Percentiles rank a stretch among this genome's conserved stretches.
These are phyloP conservation scores for Carabus problematicus DNA, from an alignment of 2,888 invertebrate genomes.

Conservation along the genomic window DNA sequence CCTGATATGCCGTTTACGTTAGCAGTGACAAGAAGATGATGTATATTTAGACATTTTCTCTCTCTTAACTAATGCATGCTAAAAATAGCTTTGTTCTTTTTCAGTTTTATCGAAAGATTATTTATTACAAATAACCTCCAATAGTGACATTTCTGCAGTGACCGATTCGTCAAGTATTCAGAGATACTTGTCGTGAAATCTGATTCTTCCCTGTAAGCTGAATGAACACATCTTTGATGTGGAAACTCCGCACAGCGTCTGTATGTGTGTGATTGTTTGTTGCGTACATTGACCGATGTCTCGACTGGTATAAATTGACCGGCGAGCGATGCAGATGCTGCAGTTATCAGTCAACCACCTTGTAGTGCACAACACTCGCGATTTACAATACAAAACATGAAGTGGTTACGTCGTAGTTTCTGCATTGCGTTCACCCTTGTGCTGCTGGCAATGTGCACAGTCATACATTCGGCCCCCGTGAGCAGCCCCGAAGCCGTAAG, in stretches of 20 bases:
- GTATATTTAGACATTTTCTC: too few species aligned
- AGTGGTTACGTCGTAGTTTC: constrained; percentile 24
- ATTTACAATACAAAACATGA: constrained; percentile 21
- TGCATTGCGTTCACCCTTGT: constrained; percentile 24
- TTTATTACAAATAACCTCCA: too few species aligned
- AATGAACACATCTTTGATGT: neutral
- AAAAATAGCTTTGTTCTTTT: too few species aligned
- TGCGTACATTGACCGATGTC: constrained; percentile 35
- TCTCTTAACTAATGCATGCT: too few species aligned
- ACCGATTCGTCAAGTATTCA: too few species aligned
- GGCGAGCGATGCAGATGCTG: constrained; percentile 28
- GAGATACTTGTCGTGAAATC: too few species aligned
- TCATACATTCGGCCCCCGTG: constrained; percentile 42
- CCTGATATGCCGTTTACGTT: too few species aligned
- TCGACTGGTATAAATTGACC: constrained; percentile 24
- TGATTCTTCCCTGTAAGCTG: too few species aligned
- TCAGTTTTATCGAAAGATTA: too few species aligned
- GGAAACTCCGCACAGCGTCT: neutral
- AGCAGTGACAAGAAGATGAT: too few species aligned
- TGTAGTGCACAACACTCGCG: neutral
- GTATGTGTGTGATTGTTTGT: neutral
- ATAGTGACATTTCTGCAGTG: too few species aligned
- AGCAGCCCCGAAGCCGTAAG: constrained; percentile 48
- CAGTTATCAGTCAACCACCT: constrained; percentile 26
- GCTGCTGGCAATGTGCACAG: constrained; percentile 16